Base-by-base conservation (phyloP, 2,113 vertebrate species). In the Chlamydotis undulata region DNA sequence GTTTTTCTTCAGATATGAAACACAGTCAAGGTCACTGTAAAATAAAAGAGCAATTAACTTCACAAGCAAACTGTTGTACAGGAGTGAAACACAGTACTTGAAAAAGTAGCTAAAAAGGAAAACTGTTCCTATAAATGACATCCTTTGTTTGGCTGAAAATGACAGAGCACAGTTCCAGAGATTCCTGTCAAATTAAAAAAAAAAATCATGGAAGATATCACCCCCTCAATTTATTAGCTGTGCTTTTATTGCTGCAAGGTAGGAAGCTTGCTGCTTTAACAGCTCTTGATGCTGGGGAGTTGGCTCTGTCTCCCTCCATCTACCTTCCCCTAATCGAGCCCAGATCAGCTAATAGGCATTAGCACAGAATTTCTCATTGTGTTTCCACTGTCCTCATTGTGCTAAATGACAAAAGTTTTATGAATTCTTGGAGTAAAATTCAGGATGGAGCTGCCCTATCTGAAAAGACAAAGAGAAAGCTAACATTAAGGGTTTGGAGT, bases 41-140 rank as follows among this genome's bases (percentile, higher is more conserved):
- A 97, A 97, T 91, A 96, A 96, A 86, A 95, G 89, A 95, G 83
- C 95, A 97, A 97, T 97, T 97, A 98, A 96, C 95, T 97, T 87
- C 55, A 94, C 57, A 82, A 94, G 74, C 68, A 93, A 97, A 94
- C 50, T 55, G 35, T 35, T 83, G 47, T 31, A 56, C 4, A 52
- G 88, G 41, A 82, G 24, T 64, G 24, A 91, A 97, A 93, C 35
- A 84, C 19, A 52, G 15, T 10, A 59, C 64, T 84, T 55, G 31
- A 76, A 55, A 64, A 90, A 83, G 77, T n/a, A 37, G 57, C 50
- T 87, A 53, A 83, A 87, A 93, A 10, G 29, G 57, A 86, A 81
- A 94, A 90, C 23, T 59, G 4, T 81, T 87, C 47, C 75, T 45
- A 41, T 41, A 83, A 82, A 50, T 3, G 8, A 43, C 61, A 43